phyloP scores from a whole-genome alignment of 92 coral and sea anemone species.

The Montipora capitata region DNA sequence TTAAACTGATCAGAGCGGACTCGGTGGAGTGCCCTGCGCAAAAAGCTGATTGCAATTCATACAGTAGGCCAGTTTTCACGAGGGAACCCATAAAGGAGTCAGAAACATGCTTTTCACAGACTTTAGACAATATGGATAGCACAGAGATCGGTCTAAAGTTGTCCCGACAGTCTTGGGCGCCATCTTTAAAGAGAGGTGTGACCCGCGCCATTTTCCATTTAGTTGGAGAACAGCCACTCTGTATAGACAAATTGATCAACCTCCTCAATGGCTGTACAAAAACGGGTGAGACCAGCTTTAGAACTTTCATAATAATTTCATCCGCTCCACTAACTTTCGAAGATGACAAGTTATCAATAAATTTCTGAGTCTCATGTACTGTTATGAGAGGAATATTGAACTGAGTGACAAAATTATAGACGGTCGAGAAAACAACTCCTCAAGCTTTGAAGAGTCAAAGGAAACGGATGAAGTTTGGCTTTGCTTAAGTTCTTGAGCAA shows the following conservation, averaged over 20 bases:
- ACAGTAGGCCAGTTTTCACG: conserved; percentile 56
- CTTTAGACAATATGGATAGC: neutral
- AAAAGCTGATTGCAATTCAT: conserved; percentile 72
- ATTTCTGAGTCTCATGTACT: conserved; percentile 49
- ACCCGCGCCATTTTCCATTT: conserved; percentile 64
- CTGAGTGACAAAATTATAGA: conserved; percentile 41
- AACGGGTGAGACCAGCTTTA: conserved; percentile 52
- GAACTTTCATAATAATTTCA: conserved; percentile 65
- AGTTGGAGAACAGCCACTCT: conserved; percentile 53
- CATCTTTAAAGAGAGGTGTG: conserved; percentile 55
- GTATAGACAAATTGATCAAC: conserved; percentile 5
- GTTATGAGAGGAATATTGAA: conserved; percentile 54
- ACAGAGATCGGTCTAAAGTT: conserved; percentile 66
- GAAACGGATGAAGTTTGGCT: conserved; percentile 35
- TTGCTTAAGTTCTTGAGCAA: neutral
- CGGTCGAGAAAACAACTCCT: conserved; percentile 35
- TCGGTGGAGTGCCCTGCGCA: conserved; percentile 58
- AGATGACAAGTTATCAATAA: conserved; percentile 51
- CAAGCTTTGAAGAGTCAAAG: conserved; percentile 57
- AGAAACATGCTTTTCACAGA: no score
- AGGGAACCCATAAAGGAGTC: conserved; percentile 39
- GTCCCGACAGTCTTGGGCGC: conserved; percentile 49
- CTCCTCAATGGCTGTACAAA: conserved; percentile 43
- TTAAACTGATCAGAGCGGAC: conserved; percentile 59
- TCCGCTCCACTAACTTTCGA: conserved; percentile 69